phyloP scores from a whole-genome alignment of 2,797 vertebrate genomes.

The Sebastes cheni region DNA sequence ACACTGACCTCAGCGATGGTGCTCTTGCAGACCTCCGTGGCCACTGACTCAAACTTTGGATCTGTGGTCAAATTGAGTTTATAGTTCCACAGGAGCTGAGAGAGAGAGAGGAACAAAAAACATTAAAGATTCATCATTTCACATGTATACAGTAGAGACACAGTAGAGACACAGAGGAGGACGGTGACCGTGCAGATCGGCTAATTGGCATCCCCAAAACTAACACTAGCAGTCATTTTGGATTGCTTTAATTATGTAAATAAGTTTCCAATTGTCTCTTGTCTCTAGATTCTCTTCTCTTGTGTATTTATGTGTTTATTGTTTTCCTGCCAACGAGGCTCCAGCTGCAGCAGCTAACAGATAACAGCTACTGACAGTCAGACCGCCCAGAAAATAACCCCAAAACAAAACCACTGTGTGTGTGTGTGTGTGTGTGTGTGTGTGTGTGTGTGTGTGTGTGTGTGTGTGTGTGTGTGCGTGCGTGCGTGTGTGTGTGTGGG shows the following conservation, averaged over 20 bases:
- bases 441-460: not conserved
- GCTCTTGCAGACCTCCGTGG: conserved; percentile 93
- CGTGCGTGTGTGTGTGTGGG: not conserved
- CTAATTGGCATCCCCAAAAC: not conserved
- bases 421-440: not conserved
- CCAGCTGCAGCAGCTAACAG: conserved; percentile 32
- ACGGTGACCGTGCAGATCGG: too few species aligned
- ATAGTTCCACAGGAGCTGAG: conserved; percentile 92
- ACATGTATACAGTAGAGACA: not conserved
- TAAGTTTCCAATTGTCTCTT: not conserved
- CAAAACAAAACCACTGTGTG: not conserved
- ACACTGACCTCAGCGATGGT: conserved; percentile 87
- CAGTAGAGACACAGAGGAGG: not conserved
- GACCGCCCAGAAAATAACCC: conserved; percentile 10
- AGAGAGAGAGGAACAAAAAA: not conserved
- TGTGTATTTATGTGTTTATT: conserved; percentile 4
- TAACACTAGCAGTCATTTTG: not conserved
- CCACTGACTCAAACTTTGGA: conserved; percentile 93
- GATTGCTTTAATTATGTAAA: not conserved
- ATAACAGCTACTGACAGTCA: conserved; percentile 30
- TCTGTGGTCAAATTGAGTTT: conserved; percentile 94
- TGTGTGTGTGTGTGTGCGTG: too few species aligned
- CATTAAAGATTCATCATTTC: not conserved
- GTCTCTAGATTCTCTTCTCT: not conserved
- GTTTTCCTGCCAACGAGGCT: conserved; percentile 11